Evolutionary conservation across 2,888 invertebrate genomes (phyloP), one percentile per base, ranked within the genome.

Genomic region (Netelia virgata): DNA sequence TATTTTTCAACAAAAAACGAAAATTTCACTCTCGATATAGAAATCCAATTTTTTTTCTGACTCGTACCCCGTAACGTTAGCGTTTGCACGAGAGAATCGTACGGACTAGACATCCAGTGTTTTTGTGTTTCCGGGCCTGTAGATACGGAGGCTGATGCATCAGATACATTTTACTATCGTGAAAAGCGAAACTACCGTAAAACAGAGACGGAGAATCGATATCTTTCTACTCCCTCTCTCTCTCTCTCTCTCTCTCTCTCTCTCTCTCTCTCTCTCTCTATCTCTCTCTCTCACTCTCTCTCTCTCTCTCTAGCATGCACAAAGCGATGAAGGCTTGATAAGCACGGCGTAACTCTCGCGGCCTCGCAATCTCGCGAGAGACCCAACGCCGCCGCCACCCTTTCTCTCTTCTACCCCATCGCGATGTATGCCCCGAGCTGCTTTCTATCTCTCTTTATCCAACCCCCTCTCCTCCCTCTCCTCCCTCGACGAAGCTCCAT

Each of bases 281-380:
- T 50, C 6, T 57, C 16, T 41, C 18, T 1, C 18, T 18, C 59
- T 18, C 59, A 20, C 20, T 18, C 69, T n/a, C 53, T 57, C 79
- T 61, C 70, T 78, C 68, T 47, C 63, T 57, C 66, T 75, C 57
- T 64, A 53, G 57, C 79, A 23, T 69, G 70, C 75, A 83, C 75
- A 70, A 66, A 75, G 75, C 83, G 83, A 83, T 83, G 83, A 66
- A 66, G 74, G 75, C 75, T 59, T 23, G 83, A 83, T 83, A 83
- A 83, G 75, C 83, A 75, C 79, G 79, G 70, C 41, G 64, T 70
- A 75, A 83, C 83, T 83, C 69, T 79, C 57, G 16, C 66, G 73
- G 72, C 72, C 76, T 77, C 77, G 68, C 64, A 57, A 50, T 50
- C 66, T 55, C 74, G 16, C 82, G 16, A 66, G 76, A 77, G 64